phyloP scores from a whole-genome alignment of 2,888 invertebrate species.

The Hydrotaea diabolus region DNA sequence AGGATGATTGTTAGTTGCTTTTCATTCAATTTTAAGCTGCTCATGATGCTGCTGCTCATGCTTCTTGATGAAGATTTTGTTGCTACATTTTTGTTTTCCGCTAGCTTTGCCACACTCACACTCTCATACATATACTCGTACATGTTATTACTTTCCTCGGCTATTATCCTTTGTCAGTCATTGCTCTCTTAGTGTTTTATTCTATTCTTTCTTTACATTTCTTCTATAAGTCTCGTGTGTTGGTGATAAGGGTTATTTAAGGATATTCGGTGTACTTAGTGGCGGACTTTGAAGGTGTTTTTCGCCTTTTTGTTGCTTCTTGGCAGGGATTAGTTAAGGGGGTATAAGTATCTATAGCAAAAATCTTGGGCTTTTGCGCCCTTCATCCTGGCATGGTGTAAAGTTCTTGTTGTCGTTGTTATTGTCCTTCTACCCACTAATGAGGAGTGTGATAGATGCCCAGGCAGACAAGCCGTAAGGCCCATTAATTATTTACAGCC shows the following conservation, averaged over 20 bases:
- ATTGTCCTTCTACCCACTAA: no score
- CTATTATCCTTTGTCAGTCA: constrained; percentile 62
- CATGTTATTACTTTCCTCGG: not conserved
- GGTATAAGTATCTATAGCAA: not conserved
- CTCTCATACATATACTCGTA: not conserved
- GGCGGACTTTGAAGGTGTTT: not conserved
- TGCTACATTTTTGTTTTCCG: not conserved
- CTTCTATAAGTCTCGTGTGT: no score
- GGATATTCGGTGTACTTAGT: constrained; percentile 44
- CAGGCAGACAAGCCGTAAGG: no score
- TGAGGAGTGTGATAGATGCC: no score
- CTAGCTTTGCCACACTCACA: no score
- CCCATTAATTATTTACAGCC: no score
- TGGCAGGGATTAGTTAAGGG: not conserved
- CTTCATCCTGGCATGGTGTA: no score
- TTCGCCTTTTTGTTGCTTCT: no score
- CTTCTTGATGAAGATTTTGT: constrained; percentile 14
- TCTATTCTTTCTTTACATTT: constrained; percentile 26
- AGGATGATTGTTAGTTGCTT: constrained; percentile 25
- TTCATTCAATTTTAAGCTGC: constrained; percentile 27
- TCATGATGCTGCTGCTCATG: constrained; percentile 14
- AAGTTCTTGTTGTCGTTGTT: no score
- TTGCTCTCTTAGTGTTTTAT: constrained; percentile 57
- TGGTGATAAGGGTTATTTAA: constrained; percentile 56
- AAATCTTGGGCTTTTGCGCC: not conserved